Evolutionary conservation across 2,113 vertebrate genomes (phyloP).

Genomic region (Machaerirhynchus nigripectus): DNA sequence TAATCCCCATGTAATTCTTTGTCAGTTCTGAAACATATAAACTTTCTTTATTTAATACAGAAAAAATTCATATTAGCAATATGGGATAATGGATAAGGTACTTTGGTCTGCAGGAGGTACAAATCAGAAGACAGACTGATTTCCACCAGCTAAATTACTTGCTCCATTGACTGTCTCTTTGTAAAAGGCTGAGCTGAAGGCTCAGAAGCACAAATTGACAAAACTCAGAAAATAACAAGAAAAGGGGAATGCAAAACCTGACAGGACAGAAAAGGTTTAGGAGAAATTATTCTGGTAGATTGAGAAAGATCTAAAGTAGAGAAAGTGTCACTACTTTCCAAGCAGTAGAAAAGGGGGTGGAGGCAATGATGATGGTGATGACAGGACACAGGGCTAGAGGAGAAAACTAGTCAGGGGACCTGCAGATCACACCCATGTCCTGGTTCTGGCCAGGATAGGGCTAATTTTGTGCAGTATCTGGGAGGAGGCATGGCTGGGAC

Average conservation of each 20-base stretch:
- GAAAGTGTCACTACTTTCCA: not conserved
- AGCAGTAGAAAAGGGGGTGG: accelerated
- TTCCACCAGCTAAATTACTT: not conserved
- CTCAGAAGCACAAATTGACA: not conserved
- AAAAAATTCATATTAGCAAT: not conserved
- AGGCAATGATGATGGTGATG: not conserved
- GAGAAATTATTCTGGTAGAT: not conserved
- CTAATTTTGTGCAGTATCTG: not conserved
- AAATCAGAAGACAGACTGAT: not conserved
- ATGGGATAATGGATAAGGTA: not conserved
- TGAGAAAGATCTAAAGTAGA: not conserved
- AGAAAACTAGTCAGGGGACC: accelerated
- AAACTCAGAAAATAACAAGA: not conserved
- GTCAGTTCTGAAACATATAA: not conserved
- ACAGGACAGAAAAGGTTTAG: not conserved
- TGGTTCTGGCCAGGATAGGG: not conserved
- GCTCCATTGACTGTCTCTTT: not conserved
- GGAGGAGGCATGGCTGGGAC: not conserved
- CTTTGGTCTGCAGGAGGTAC: not conserved
- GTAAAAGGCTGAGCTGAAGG: not conserved
- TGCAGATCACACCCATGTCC: not conserved
- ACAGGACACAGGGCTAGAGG: not conserved
- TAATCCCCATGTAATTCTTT: not conserved
- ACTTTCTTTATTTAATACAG: not conserved
- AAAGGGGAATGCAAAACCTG: not conserved